Conservation (phyloP, 2,113 vertebrate species). For the Machaerirhynchus nigripectus region DNA sequence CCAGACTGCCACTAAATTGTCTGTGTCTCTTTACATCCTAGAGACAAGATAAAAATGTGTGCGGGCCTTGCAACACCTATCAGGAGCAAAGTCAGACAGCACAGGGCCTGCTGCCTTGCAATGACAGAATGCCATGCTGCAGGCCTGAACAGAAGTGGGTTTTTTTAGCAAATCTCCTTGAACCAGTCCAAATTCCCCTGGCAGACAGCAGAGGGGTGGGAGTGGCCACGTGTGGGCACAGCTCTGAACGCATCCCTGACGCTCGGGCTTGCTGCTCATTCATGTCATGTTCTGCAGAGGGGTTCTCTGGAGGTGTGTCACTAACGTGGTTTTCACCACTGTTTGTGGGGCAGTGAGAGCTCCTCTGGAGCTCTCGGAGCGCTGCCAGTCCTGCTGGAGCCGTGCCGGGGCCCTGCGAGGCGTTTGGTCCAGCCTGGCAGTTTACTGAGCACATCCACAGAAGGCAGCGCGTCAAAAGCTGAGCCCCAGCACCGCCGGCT, state of each 20-base stretch:
- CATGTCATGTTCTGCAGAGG: rapidly evolving
- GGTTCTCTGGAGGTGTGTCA: background rate
- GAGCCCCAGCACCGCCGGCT: background rate
- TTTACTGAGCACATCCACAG: background rate
- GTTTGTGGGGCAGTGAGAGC: rapidly evolving
- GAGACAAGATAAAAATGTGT: background rate
- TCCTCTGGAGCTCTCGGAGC: background rate
- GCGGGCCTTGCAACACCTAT: background rate
- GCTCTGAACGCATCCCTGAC: rapidly evolving
- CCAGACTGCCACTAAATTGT: conserved; percentile 31
- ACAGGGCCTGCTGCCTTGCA: background rate
- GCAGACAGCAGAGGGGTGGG: background rate
- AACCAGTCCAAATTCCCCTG: background rate
- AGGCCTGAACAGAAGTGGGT: rapidly evolving
- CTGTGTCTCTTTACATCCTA: background rate
- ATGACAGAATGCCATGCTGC: rapidly evolving
- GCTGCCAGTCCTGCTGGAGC: background rate
- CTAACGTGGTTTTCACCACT: background rate
- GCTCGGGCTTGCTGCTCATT: rapidly evolving
- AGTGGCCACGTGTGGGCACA: background rate
- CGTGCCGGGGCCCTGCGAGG: background rate
- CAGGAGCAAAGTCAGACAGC: background rate
- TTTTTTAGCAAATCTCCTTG: background rate
- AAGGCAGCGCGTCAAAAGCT: background rate
- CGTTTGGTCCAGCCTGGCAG: background rate